Evolutionary conservation across 2,113 vertebrate species (phyloP), one percentile per base, ranked within the genome.

Genomic region (Rana temporaria): DNA sequence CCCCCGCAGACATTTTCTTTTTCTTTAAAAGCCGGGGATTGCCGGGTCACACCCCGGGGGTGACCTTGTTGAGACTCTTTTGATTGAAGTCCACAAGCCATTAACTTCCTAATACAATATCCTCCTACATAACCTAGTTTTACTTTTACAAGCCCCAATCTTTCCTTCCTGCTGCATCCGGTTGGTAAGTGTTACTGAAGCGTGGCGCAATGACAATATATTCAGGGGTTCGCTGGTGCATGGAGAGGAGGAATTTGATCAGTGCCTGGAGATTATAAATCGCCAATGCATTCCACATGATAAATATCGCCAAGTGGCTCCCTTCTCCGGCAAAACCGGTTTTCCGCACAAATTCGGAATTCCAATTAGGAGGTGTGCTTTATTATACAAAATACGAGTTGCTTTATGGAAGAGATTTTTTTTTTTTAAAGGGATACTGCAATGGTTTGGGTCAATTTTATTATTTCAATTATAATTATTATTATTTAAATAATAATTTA

Each of bases 321-420:
- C 65, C 55, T 60, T 20, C 68, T 68, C 86, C 86, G 87, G 89
- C 85, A 78, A 81, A 79, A 72, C 26, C 81, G 84, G 82, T 86
- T 87, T 86, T 89, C 87, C 86, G 87, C 85, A 87, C 84, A 85
- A 86, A 88, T 85, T 86, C 84, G 82, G 87, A 79, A 87, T 84
- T 70, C 86, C 79, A 84, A 84, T 86, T 56, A 32, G 85, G 87
- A 89, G 87, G 85, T 84, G 85, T 55, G 86, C 85, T 85, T 87
- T 89, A 88, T 88, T 88, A 88, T 86, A 82, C 84, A 86, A 87
- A 88, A 8, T 48, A 48, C 1, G 9, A 11, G 3, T 11, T 48
- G 42, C 42, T 48, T 48, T 48, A 48, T 48, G 42, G 1, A 48
- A 11, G 3, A 48, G 42, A n/a, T 42, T 42, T 48, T 6, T 48